phyloP scores from a whole-genome alignment of 2,797 vertebrate genomes.

The Betta splendens region DNA sequence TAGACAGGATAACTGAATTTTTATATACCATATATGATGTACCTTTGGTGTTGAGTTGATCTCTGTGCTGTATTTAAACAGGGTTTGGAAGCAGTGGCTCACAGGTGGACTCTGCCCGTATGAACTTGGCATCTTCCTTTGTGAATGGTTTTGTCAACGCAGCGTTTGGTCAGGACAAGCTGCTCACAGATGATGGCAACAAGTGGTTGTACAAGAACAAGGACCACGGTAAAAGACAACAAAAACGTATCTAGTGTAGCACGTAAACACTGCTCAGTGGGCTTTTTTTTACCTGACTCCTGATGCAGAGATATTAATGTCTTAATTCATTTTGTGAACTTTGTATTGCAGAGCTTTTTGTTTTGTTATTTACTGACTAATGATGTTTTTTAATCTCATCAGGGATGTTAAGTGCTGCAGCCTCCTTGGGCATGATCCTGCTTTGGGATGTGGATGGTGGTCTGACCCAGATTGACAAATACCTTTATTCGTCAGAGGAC shows the following conservation, averaged over 20 bases:
- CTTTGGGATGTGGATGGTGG: constrained; percentile 98
- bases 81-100: constrained; percentile 96
- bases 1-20: background rate
- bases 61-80: constrained; percentile 50
- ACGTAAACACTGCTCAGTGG: background rate
- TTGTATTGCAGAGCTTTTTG: background rate
- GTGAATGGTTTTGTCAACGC: constrained; percentile 98
- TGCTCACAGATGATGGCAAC: constrained; percentile 97
- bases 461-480: constrained; percentile 98
- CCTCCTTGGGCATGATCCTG: constrained; percentile 95
- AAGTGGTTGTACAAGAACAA: constrained; percentile 99
- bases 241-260: background rate
- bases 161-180: constrained; percentile 97
- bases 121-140: constrained; percentile 99
- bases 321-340: background rate
- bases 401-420: constrained; percentile 98
- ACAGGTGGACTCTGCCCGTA: constrained; percentile 97
- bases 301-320: background rate
- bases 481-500: constrained; percentile 97
- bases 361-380: background rate
- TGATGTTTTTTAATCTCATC: constrained; percentile 3
- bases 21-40: background rate
- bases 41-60: background rate
- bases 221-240: constrained; percentile 88
- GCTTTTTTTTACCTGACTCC: background rate